These are phyloP conservation scores for Chromoteleia sp. DNA, from an alignment of 2,888 invertebrate species.

Conservation along the genomic window DNA sequence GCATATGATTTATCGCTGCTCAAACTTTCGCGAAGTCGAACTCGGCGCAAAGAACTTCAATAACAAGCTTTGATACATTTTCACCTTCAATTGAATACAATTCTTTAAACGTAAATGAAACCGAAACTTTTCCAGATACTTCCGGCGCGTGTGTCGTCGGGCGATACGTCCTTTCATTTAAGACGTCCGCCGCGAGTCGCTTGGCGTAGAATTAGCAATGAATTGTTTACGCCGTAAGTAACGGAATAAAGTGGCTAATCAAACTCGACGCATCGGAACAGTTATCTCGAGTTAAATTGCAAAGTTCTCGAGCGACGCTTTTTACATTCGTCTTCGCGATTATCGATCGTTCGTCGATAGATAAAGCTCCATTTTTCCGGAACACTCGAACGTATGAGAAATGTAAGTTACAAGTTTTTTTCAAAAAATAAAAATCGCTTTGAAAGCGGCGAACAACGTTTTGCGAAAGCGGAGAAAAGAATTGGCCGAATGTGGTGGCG, in stretches of 20 bases:
- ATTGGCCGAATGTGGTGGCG: conserved; percentile 32
- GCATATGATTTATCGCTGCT: conserved; percentile 59
- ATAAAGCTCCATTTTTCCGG: conserved; percentile 6
- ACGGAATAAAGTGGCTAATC: conserved; percentile 39
- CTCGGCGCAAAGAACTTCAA: conserved; percentile 50
- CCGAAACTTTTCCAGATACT: conserved; percentile 53
- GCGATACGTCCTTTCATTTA: conserved; percentile 31
- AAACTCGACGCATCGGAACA: conserved; percentile 20
- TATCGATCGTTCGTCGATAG: neutral
- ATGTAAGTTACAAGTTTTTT: neutral
- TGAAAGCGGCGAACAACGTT: conserved; percentile 25
- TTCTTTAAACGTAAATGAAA: conserved; percentile 58
- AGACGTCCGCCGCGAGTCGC: conserved; percentile 18
- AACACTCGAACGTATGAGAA: conserved; percentile 37
- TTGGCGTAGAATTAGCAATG: conserved; percentile 39
- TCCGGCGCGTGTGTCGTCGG: conserved; percentile 23
- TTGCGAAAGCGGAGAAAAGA: too few species aligned
- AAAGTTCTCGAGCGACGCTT: conserved; percentile 16
- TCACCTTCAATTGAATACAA: conserved; percentile 63
- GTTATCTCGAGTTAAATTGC: conserved; percentile 36
- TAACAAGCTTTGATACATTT: conserved; percentile 64
- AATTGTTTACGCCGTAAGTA: conserved; percentile 43
- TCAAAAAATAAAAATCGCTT: conserved; percentile 41
- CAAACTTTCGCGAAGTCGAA: conserved; percentile 47
- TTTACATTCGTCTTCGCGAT: neutral